A percentile compares a stretch with the other conserved stretches of the same genome.
Evolutionary conservation across 2,888 invertebrate species (phyloP).

Genomic region (Apotomis turbidana): DNA sequence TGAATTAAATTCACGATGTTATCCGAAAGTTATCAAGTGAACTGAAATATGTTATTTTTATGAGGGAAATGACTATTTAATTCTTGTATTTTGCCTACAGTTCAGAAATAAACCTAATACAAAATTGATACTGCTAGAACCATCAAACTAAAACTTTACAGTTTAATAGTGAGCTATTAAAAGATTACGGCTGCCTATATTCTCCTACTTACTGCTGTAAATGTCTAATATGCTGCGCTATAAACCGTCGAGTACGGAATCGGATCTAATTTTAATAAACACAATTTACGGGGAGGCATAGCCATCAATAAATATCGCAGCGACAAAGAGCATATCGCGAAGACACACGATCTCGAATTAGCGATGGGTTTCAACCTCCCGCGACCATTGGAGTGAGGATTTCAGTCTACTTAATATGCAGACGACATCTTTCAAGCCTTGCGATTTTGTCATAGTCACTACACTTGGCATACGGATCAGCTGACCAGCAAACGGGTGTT

Average conservation of each 20-base stretch:
- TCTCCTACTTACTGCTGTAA: slow-evolving; percentile 44
- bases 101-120: slow-evolving; percentile 21
- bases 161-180: slow-evolving; percentile 57
- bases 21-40: background rate
- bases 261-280: slow-evolving; percentile 68
- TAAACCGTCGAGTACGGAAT: slow-evolving; percentile 58
- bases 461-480: no score
- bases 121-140: slow-evolving; percentile 35
- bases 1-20: slow-evolving; percentile 1
- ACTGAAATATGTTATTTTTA: background rate
- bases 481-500: no score
- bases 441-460: no score
- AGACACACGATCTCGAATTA: slow-evolving; percentile 58
- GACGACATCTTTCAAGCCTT: no score
- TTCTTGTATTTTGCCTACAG: background rate
- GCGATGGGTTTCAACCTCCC: background rate
- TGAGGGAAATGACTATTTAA: background rate
- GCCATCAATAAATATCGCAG: slow-evolving; percentile 73
- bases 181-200: slow-evolving; percentile 58
- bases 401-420: background rate
- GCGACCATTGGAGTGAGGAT: background rate
- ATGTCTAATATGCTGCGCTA: slow-evolving; percentile 53
- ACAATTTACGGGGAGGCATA: slow-evolving; percentile 67
- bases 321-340: slow-evolving; percentile 61
- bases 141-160: slow-evolving; percentile 49